Evolutionary conservation across 2,113 vertebrate genomes (phyloP), one percentile per base, ranked within the genome.

Genomic region (Murina feae): DNA sequence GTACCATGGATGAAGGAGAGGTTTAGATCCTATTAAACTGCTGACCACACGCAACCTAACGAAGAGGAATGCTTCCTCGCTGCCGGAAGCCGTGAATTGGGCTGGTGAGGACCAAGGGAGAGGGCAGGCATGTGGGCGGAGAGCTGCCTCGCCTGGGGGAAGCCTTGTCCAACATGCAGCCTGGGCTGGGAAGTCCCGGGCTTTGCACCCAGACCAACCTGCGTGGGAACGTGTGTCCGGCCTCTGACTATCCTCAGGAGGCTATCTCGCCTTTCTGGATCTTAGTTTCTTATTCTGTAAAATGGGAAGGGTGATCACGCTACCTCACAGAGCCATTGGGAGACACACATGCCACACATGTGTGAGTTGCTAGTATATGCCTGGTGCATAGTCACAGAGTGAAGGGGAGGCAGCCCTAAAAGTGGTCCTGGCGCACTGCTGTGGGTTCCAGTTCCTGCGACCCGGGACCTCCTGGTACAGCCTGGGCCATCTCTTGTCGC

Each of bases 101-200:
- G 66, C 42, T 53, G 69, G 53, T 1, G 9, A 39, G 25, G n/a
- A 12, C 16, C 69, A 25, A 5, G 17, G 21, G 39, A 58, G 47
- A 51, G n/a, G 20, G 14, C 1, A 12, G n/a, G n/a, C 13, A 0
- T 1, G 5, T n/a, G 30, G 16, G 4, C 2, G 6, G 65, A 16
- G 1, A 6, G 28, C 23, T 20, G 8, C 39, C 35, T 30, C 30
- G 6, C 35, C 13, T 3, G 2, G 35, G 53, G 66, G 30, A 14
- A 32, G 90, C 17, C 21, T 23, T 20, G 47, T 2, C 88, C 21
- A 4, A 0, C 2, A 7, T 20, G 23, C 2, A 30, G 42, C 47
- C n/a, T 35, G 23, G 18, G 8, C 14, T 2, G 23, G 87, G 51
- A 53, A 20, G 4, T 12, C 6, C 1, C 28, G 10, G 71, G 51